Percentiles rank a stretch among this genome's conserved stretches.
These are phyloP conservation scores for Lethenteron reissneri DNA, from an alignment of 2,113 vertebrate genomes.

Conservation along the genomic window DNA sequence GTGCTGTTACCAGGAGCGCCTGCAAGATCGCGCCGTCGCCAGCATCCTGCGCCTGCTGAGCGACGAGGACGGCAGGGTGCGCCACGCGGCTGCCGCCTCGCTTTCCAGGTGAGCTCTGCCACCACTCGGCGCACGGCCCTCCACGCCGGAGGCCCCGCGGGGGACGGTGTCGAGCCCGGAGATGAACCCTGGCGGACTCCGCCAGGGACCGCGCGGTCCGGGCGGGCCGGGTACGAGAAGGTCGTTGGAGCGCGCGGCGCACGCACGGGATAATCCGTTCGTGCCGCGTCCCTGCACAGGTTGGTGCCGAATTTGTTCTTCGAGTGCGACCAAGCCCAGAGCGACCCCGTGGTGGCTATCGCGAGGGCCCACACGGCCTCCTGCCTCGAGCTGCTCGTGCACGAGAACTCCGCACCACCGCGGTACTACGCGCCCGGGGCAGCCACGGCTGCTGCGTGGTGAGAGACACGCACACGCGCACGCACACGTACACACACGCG, in stretches of 20 bases:
- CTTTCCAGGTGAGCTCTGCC: conserved; percentile 34
- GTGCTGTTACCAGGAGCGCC: conserved; percentile 15
- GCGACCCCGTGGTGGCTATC: conserved; percentile 69
- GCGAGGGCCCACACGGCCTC: conserved; percentile 75
- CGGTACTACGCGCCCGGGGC: too few species aligned
- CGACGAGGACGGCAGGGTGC: conserved; percentile 75
- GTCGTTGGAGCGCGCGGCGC: too few species aligned
- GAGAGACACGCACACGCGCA: neutral
- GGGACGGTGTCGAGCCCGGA: too few species aligned
- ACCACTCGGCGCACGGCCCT: too few species aligned
- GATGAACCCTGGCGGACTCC: too few species aligned
- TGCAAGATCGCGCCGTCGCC: conserved; percentile 60
- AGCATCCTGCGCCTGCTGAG: conserved; percentile 59
- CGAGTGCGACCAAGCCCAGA: conserved; percentile 72
- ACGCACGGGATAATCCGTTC: too few species aligned
- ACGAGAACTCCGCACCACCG: conserved; percentile 64
- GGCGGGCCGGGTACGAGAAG: too few species aligned
- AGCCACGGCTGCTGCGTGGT: neutral
- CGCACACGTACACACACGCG: neutral
- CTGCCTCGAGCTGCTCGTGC: conserved; percentile 80
- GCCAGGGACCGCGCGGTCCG: too few species aligned
- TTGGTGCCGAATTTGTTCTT: conserved; percentile 71
- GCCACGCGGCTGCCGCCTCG: conserved; percentile 49
- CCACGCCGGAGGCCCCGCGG: too few species aligned
- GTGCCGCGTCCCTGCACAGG: conserved; percentile 18